phyloP scores from a whole-genome alignment of 2,113 vertebrate genomes.

The Rhadina sibilatrix region DNA sequence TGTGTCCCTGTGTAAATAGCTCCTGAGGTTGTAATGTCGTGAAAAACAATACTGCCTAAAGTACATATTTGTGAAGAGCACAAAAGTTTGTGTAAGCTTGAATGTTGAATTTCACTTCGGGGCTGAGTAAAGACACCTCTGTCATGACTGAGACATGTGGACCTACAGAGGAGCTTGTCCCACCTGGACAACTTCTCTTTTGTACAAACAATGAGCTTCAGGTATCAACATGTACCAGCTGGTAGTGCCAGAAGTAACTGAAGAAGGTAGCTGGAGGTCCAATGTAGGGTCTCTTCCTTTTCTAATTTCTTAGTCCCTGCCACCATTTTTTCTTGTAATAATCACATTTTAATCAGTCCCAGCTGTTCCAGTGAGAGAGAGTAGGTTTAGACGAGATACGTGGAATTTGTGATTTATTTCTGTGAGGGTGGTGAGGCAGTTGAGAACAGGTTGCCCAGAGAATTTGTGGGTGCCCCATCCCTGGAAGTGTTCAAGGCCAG shows the following conservation, averaged over 20 bases:
- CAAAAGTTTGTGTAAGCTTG: neutral
- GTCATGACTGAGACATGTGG: neutral
- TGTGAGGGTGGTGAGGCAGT: neutral
- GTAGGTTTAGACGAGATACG: neutral
- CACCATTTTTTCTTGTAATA: neutral
- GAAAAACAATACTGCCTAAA: neutral
- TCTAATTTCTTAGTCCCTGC: neutral
- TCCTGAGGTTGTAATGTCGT: neutral
- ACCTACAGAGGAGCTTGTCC: neutral
- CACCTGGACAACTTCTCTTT: neutral
- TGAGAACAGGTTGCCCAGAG: neutral
- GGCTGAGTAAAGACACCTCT: neutral
- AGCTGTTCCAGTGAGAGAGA: neutral
- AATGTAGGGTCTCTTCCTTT: neutral
- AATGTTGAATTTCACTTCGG: neutral
- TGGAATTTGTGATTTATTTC: neutral
- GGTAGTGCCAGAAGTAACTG: neutral
- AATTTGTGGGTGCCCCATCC: neutral
- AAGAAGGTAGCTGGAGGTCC: neutral
- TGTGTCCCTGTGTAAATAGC: neutral
- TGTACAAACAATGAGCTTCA: neutral
- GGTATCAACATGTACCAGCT: neutral
- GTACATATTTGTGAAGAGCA: neutral
- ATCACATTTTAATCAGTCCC: neutral
- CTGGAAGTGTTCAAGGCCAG: neutral